Conservation (phyloP, 2,888 invertebrate genomes). For the Xestia c-nigrum region DNA sequence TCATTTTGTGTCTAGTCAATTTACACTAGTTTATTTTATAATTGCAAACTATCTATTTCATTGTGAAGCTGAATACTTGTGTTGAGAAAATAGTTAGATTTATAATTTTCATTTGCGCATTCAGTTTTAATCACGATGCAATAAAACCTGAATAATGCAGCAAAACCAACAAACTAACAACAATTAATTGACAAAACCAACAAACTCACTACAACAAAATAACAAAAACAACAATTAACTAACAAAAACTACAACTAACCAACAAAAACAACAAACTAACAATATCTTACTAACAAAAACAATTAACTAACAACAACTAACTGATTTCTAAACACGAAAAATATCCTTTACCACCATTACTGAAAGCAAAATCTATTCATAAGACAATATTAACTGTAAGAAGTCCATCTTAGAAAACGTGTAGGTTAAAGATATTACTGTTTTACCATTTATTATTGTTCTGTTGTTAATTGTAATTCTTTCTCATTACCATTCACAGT, state of each 20-base stretch:
- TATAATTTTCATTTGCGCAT: not conserved
- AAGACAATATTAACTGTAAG: constrained; percentile 53
- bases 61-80: not conserved
- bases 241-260: not conserved
- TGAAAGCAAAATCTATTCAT: constrained; percentile 26
- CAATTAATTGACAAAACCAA: too few relatives aligned
- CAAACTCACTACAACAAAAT: not conserved
- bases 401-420: constrained; percentile 16
- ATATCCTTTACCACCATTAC: not conserved
- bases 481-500: constrained; percentile 11
- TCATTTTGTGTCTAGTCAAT: constrained; percentile 45
- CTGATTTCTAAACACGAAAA: constrained; percentile 2
- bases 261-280: not conserved
- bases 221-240: not conserved
- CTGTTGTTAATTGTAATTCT: constrained; percentile 9
- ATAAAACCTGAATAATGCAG: not conserved
- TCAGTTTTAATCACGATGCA: not conserved
- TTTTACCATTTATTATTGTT: not conserved
- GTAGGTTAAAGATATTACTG: not conserved
- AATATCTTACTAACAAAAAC: too few relatives aligned
- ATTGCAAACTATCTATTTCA: not conserved
- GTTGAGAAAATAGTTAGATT: not conserved
- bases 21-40: not conserved
- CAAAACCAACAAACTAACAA: not conserved
- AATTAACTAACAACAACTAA: not conserved